Evolutionary conservation across 2,888 invertebrate species (phyloP), one percentile per base, ranked within the genome.

Genomic region (Acleris laterana): DNA sequence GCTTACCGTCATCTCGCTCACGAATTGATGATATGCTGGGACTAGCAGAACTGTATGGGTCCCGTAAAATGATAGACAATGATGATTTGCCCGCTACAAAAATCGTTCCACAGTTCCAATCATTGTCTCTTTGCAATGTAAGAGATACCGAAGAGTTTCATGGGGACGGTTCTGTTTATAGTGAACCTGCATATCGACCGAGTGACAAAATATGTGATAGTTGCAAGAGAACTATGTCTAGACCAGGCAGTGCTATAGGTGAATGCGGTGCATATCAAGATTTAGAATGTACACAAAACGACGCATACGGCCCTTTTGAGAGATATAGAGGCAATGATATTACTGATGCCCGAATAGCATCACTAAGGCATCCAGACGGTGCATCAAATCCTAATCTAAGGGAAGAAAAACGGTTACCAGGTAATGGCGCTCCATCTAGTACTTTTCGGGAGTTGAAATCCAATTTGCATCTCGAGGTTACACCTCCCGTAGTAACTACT

Each of bases 331-430:
- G 89, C 17, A 91, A 93, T 69, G 94, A 94, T 62, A 89, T 90
- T 63, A 88, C 93, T 58, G 93, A 93, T 71, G 88, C 92, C 16
- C 93, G 95, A 72, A 94, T 95, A 79, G 96, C 97, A 44, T 95
- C 96, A 68, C 85, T 98, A 61, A 94, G 97, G 71, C 97, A 97
- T 90, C 98, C 98, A 5, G 98, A 98, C 78, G 98, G 98, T 55
- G 98, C 98, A 59, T 98, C 98, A 25, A 98, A 98, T 93, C 98
- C 98, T 19, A 97, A 98, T 90, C 93, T 98, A 76, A 94, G 95
- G 64, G 96, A 96, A 83, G 95, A 95, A 84, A 94, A 93, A 74
- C 93, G 95, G 77, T 84, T 94, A 72, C 94, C 95, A 1, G 95
- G 95, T 16, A 95, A 94, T 69, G 95, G 95, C 5, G 94, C 95